Evolutionary conservation across 2,888 invertebrate genomes (phyloP), one percentile per base, ranked within the genome.

Genomic region (Noctua fimbriata): DNA sequence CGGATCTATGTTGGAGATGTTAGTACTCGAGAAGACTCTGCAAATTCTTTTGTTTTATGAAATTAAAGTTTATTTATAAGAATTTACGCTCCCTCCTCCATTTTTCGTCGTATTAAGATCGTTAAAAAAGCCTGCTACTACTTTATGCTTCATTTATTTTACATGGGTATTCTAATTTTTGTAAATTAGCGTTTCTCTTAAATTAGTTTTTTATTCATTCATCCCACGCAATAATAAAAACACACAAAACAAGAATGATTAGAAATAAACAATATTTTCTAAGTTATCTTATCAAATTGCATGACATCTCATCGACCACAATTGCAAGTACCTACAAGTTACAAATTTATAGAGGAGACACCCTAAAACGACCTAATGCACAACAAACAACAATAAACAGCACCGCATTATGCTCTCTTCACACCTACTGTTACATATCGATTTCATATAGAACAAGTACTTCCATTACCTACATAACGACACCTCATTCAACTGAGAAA

Each of bases 401-500:
- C 32, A 65, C 75, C 76, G 82, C 69, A 84, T 79, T 85, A 86
- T 80, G 76, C 81, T 88, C 87, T 85, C 84, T 91, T 91, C 88
- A 92, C 93, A 93, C 92, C 91, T 92, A 88, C 88, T 83, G 87
- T 86, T 89, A 89, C 81, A 89, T 92, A 94, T 93, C 91, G 86
- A 89, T 91, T 92, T 89, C 90, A 90, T 89, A 91, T 90, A 86
- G 89, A 89, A 88, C 89, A 87, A 88, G 88, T 92, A 92, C 91
- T 91, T 88, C 85, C 76, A 91, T 92, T 92, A 92, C 92, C 73
- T 79, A 87, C 89, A 92, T 91, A 90, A 84, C 86, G 92, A 91
- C 91, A 92, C 91, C 91, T 93, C 91, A 93, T 93, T 94, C 91
- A 91, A 83, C 87, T 89, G 89, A 92, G 89, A 94, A 92, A 93